Base-by-base conservation (phyloP, 2,797 vertebrate genomes). In the Steatocranus sp. region DNA sequence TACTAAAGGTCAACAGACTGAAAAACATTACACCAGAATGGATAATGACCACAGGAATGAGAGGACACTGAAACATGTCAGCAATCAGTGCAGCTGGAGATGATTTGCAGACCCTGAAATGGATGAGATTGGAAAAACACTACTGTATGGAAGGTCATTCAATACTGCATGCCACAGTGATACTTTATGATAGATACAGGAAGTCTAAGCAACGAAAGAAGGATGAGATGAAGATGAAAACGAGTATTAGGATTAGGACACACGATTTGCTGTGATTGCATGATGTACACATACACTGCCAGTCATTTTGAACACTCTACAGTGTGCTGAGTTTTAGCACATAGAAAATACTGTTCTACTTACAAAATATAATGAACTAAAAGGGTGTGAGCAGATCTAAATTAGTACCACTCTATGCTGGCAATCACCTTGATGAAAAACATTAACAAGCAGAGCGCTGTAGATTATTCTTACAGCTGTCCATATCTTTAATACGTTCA, bases 31-130 rank as follows among this genome's bases (percentile, higher is more conserved):
- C 76, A 83, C 75, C 82, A 50, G 76, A 46, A 89, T 80, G 90
- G 86, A 83, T 90, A 78, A 68, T 82, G 87, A 51, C 46, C 75
- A 81, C 83, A 80, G 75, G 50, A 81, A 91, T 80, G 88, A 88
- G 78, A 84, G 51, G 83, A 86, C 63, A 12, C 32, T 34, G 56
- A 70, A 80, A 70, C 80, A 76, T 54, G 58, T 85, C 68, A 12
- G 82, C 79, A 43, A 34, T 80, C 50, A 43, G 75, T 58, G 36
- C 80, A 78, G 68, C 68, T 81, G 74, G 66, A 58, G 79, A 77
- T 74, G 81, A 89, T 76, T 61, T 32, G 46, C 12, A 82, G 50
- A 54, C 46, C 76, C 84, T 82, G 68, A 82, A 90, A 88, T 83
- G 84, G 75, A 86, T 18, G 75, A 7, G 48, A 85, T 81, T 58